Evolutionary conservation across 2,888 invertebrate species (phyloP).

Genomic region (Pollenia labialis): DNA sequence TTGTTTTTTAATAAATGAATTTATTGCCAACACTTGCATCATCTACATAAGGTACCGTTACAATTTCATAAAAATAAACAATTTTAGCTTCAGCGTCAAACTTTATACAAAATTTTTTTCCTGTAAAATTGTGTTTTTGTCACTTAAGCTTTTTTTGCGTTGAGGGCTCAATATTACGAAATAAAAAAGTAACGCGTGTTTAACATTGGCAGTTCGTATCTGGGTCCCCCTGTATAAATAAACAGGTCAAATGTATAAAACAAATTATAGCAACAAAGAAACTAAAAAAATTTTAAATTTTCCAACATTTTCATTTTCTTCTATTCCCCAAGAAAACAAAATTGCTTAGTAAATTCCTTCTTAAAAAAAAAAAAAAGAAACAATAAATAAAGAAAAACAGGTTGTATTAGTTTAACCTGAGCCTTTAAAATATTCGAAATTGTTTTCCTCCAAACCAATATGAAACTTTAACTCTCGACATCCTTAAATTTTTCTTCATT

Average conservation of each 20-base stretch:
- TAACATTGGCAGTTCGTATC: too few relatives aligned
- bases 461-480: conserved; percentile 46
- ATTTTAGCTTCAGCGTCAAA: too few relatives aligned
- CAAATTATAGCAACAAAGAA: conserved; percentile 7
- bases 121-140: too few relatives aligned
- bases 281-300: conserved; percentile 12
- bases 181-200: too few relatives aligned
- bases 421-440: conserved; percentile 64
- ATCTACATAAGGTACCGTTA: too few relatives aligned
- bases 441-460: conserved; percentile 21
- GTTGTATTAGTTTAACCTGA: conserved; percentile 72
- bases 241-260: conserved; percentile 52
- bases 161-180: too few relatives aligned
- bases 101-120: too few relatives aligned
- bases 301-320: conserved; percentile 1
- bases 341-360: conserved; percentile 8
- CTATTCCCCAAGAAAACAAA: background rate
- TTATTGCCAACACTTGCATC: too few relatives aligned
- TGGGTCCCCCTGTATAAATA: too few relatives aligned
- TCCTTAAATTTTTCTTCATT: conserved; percentile 38
- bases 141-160: too few relatives aligned
- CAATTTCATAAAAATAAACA: too few relatives aligned
- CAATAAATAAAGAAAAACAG: conserved; percentile 44
- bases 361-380: background rate
- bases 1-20: too few relatives aligned